A percentile compares a stretch with the other conserved stretches of the same genome.
phyloP scores from a whole-genome alignment of 1,140 invertebrate genomes.

The Anoplolepis gracilipes region DNA sequence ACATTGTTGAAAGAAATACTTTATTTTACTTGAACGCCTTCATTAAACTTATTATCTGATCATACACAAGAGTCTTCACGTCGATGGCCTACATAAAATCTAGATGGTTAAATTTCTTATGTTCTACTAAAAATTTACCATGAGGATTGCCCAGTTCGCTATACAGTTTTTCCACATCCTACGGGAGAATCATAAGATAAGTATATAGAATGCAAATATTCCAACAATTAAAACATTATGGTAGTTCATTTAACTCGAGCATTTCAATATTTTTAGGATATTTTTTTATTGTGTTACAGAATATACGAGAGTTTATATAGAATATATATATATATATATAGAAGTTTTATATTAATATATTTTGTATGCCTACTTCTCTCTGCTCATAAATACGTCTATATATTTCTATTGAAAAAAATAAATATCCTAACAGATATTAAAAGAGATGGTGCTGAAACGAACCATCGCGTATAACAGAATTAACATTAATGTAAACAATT shows the following conservation, averaged over 20 bases:
- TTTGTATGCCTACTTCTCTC: no score
- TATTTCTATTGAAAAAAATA: no score
- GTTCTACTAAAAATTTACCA: constrained; percentile 85
- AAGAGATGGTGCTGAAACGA: background rate
- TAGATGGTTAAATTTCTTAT: constrained; percentile 88
- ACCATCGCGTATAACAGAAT: background rate
- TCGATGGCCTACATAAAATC: constrained; percentile 90
- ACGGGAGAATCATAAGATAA: constrained; percentile 6
- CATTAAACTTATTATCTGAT: constrained; percentile 73
- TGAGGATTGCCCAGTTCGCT: constrained; percentile 84
- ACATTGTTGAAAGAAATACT: background rate
- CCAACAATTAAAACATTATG: background rate
- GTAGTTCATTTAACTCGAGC: no score
- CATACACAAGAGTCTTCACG: constrained; percentile 87
- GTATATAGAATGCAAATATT: background rate
- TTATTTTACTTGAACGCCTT: background rate
- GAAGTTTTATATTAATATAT: no score
- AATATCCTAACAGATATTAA: background rate
- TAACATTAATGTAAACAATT: no score
- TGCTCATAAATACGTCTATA: no score
- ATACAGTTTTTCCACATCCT: constrained; percentile 81
- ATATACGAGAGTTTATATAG: no score
- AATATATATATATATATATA: no score
- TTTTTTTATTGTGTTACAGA: background rate
- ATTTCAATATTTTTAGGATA: background rate